A percentile compares a stretch with the other conserved stretches of the same genome.
Conservation (phyloP, 2,797 vertebrate genomes). For the Cetoscarus ocellatus region DNA sequence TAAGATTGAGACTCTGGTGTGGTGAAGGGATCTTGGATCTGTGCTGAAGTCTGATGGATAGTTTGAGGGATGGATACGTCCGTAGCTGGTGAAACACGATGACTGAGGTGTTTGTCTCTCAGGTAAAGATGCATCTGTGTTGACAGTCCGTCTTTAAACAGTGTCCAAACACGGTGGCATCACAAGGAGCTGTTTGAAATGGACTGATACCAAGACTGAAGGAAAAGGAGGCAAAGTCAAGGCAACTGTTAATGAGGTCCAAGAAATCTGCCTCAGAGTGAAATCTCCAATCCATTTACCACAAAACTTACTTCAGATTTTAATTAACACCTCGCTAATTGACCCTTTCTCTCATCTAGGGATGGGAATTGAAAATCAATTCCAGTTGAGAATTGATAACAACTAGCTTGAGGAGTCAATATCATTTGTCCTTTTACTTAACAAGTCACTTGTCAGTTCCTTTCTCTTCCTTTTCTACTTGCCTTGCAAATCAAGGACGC, state of each 20-base stretch:
- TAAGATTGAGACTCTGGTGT: not conserved
- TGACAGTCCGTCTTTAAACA: conserved; percentile 37
- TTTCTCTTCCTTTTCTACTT: too few species aligned
- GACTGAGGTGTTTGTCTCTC: conserved; percentile 20
- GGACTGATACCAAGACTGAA: not conserved
- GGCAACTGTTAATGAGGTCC: not conserved
- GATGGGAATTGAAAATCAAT: too few species aligned
- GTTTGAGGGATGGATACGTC: not conserved
- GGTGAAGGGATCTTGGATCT: not conserved
- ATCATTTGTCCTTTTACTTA: too few species aligned
- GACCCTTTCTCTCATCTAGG: too few species aligned
- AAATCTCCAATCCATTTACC: too few species aligned
- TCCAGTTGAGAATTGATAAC: too few species aligned
- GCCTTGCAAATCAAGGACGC: too few species aligned
- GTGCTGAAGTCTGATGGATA: conserved; percentile 1
- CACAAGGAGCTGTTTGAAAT: conserved; percentile 2
- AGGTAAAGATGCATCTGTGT: conserved; percentile 6
- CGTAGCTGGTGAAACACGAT: conserved; percentile 14
- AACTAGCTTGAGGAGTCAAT: too few species aligned
- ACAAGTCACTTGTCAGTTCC: too few species aligned
- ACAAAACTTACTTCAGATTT: not conserved
- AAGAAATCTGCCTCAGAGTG: not conserved
- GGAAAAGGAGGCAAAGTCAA: not conserved
- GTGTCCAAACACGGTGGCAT: conserved; percentile 44
- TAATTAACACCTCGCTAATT: not conserved